phyloP scores from a whole-genome alignment of 2,113 vertebrate genomes.

The Colius striatus region DNA sequence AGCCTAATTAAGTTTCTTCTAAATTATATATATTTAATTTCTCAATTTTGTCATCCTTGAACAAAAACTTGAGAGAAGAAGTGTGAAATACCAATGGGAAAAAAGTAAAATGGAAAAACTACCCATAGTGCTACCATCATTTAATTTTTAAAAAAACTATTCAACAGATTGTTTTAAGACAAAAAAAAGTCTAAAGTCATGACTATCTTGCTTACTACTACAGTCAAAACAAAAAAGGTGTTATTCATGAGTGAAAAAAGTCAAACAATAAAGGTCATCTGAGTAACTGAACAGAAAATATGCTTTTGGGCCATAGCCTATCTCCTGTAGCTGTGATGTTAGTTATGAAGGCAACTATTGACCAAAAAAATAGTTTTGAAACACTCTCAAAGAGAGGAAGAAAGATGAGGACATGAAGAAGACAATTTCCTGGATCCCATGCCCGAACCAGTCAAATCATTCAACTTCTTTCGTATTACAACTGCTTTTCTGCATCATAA shows the following conservation, averaged over 20 bases:
- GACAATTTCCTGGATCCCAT: background rate
- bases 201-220: background rate
- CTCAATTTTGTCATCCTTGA: background rate
- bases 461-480: background rate
- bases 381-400: background rate
- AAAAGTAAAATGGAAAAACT: background rate
- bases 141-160: background rate
- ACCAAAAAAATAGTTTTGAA: background rate
- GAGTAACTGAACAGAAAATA: background rate
- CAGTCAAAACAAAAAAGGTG: background rate
- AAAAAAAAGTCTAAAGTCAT: background rate
- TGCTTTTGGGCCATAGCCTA: background rate
- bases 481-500: constrained; percentile 1
- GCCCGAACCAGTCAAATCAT: background rate
- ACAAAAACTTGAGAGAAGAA: background rate
- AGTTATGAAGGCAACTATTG: background rate
- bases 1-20: background rate
- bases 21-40: background rate
- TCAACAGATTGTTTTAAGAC: background rate
- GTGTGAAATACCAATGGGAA: background rate
- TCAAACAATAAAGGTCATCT: background rate
- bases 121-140: background rate
- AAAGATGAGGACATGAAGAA: background rate
- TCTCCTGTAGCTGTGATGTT: background rate
- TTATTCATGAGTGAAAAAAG: background rate